Percentiles rank a stretch among this genome's conserved stretches.
Conservation (phyloP, 2,888 invertebrate genomes). For the Drosophila acutilabella region DNA sequence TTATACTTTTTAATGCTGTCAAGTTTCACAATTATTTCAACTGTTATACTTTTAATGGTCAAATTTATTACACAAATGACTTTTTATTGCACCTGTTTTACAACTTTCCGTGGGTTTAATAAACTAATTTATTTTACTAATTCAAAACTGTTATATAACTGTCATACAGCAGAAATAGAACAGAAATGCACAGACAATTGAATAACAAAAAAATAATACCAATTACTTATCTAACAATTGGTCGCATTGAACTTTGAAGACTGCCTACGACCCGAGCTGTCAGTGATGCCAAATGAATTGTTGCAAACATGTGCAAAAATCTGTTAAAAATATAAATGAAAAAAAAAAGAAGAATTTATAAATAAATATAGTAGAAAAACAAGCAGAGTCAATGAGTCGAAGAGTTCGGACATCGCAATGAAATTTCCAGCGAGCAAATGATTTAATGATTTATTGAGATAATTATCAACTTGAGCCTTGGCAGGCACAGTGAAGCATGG, state of each 20-base stretch:
- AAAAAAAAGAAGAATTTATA: constrained; percentile 19
- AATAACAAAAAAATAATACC: constrained; percentile 1
- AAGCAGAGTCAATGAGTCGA: constrained; percentile 55
- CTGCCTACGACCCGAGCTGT: constrained; percentile 55
- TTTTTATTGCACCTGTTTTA: background rate
- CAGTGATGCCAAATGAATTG: constrained; percentile 60
- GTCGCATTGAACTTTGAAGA: constrained; percentile 21
- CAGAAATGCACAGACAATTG: constrained; percentile 1
- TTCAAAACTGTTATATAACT: background rate
- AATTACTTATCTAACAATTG: constrained; percentile 15
- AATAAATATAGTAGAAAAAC: constrained; percentile 17
- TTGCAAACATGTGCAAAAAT: constrained; percentile 77
- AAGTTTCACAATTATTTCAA: too few relatives aligned
- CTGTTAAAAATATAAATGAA: constrained; percentile 51
- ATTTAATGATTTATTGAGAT: constrained; percentile 72
- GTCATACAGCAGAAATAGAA: background rate
- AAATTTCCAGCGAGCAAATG: constrained; percentile 51
- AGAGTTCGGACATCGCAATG: constrained; percentile 51
- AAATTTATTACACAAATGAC: too few relatives aligned
- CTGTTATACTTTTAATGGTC: too few relatives aligned
- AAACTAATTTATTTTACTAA: background rate
- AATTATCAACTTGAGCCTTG: constrained; percentile 33
- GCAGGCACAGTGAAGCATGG: constrained; percentile 33
- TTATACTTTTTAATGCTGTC: too few relatives aligned
- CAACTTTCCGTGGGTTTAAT: background rate